These are phyloP conservation scores for Drymodes brunneopygia DNA, from an alignment of 2,113 vertebrate species.

Conservation along the genomic window DNA sequence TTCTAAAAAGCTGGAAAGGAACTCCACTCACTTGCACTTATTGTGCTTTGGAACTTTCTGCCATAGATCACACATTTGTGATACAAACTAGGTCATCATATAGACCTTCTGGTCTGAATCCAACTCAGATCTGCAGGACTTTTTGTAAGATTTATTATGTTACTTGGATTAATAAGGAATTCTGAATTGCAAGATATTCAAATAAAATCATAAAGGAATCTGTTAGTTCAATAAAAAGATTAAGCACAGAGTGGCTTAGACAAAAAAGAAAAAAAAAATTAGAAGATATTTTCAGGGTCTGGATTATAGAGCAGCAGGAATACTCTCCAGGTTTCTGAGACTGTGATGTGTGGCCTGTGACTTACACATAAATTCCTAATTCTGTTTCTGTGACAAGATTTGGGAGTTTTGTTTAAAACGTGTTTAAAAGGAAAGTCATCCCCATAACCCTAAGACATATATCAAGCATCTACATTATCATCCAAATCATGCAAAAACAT, in stretches of 20 bases:
- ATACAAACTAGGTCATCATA: neutral
- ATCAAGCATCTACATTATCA: neutral
- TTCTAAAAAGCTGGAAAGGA: neutral
- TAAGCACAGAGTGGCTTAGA: neutral
- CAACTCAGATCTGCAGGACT: neutral
- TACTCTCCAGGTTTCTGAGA: neutral
- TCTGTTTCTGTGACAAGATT: neutral
- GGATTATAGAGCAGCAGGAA: neutral
- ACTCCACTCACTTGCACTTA: no score
- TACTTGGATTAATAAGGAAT: neutral
- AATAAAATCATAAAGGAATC: neutral
- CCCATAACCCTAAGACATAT: accelerated
- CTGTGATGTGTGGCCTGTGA: neutral
- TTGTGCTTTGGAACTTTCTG: neutral
- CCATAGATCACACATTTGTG: neutral
- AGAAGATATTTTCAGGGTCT: neutral
- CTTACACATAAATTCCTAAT: neutral
- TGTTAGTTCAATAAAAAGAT: neutral
- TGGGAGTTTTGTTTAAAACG: neutral
- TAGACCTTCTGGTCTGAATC: neutral
- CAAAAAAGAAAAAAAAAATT: neutral
- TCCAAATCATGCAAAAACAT: neutral
- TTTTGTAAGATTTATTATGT: neutral
- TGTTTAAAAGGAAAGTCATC: neutral
- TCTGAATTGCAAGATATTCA: neutral